These are phyloP conservation scores for Tragelaphus scriptus DNA, from an alignment of 2,113 vertebrate genomes.

Conservation along the genomic window DNA sequence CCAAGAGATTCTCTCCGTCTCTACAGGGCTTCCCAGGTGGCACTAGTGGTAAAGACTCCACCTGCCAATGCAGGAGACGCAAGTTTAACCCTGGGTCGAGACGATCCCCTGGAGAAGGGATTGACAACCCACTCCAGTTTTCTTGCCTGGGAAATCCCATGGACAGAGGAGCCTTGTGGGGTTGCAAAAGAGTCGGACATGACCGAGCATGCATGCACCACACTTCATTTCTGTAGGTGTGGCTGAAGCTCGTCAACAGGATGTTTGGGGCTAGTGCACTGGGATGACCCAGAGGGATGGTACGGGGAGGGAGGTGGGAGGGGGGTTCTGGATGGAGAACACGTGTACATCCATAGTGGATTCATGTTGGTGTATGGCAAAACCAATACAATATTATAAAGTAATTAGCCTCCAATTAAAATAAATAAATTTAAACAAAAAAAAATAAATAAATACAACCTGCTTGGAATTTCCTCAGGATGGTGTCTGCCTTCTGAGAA, in stretches of 20 bases:
- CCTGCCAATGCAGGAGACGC: no score
- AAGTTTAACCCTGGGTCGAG: not conserved
- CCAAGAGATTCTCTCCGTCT: not conserved
- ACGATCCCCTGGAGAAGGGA: not conserved
- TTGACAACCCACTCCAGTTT: not conserved
- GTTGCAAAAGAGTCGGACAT: not conserved
- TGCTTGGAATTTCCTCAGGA: not conserved
- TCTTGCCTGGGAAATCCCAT: not conserved
- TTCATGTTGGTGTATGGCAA: no score
- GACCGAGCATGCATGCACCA: not conserved
- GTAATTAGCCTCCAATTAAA: no score
- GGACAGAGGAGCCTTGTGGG: not conserved
- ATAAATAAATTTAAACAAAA: no score
- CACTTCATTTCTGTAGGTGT: not conserved
- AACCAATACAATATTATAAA: no score
- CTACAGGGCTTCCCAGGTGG: not conserved
- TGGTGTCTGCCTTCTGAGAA: not conserved
- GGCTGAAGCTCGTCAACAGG: not conserved
- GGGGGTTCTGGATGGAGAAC: no score
- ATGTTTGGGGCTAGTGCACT: no score
- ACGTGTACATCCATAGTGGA: no score
- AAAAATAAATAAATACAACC: not conserved
- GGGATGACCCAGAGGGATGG: no score
- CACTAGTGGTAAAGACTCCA: not conserved
- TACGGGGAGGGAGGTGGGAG: no score